Conservation (phyloP, 2,113 vertebrate species). For the Guaruba guarouba region DNA sequence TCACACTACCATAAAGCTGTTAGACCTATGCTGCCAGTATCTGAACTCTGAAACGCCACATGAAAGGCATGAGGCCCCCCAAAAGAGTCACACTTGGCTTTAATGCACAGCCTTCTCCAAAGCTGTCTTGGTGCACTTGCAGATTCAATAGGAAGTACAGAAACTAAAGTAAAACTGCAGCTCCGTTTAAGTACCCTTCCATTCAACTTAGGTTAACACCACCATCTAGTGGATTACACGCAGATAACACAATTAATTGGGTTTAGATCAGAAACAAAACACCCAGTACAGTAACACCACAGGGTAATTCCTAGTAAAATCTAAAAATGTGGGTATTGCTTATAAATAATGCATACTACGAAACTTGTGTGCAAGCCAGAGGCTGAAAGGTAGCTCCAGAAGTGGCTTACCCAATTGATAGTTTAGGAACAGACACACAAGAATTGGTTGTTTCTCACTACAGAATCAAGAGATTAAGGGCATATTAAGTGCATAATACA, state of each 20-base stretch:
- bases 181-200: rapidly evolving
- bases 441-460: neutral
- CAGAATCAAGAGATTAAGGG: neutral
- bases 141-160: neutral
- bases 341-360: neutral
- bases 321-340: neutral
- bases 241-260: neutral
- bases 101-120: neutral
- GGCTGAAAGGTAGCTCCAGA: neutral
- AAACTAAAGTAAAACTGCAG: neutral
- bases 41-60: neutral
- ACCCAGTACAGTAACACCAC: neutral
- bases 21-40: neutral
- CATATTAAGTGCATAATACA: neutral
- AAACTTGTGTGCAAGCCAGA: neutral
- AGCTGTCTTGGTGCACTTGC: neutral
- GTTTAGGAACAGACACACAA: neutral
- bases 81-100: neutral
- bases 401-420: neutral
- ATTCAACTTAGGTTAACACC: neutral
- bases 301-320: neutral
- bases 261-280: neutral
- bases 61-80: neutral
- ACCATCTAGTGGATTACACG: neutral
- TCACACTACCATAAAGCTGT: neutral